Conservation (phyloP, 2,797 vertebrate genomes). For the Alosa sapidissima region DNA sequence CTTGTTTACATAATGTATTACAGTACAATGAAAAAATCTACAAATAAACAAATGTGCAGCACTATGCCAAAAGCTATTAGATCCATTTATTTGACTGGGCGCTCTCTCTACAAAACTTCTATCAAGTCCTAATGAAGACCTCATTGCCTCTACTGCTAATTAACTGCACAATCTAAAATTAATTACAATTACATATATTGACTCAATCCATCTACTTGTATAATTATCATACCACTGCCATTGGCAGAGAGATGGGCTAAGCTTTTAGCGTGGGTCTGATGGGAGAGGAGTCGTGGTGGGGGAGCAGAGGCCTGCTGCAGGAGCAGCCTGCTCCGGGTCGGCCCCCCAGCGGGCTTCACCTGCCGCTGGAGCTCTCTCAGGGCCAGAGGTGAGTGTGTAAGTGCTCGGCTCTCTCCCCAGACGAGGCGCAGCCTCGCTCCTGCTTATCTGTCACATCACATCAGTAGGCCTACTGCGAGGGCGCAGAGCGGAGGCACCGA, state of each 20-base stretch:
- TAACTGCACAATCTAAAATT: conserved; percentile 69
- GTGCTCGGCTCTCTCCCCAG: not conserved
- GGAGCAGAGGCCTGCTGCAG: not conserved
- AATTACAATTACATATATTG: conserved; percentile 75
- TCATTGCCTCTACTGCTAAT: conserved; percentile 73
- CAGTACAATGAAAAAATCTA: conserved; percentile 55
- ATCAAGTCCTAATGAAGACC: conserved; percentile 68
- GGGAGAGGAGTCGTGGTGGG: conserved; percentile 30
- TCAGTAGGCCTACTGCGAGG: not conserved
- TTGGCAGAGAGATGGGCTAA: conserved; percentile 60
- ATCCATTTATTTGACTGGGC: conserved; percentile 63
- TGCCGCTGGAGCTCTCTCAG: not conserved
- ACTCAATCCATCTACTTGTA: conserved; percentile 67
- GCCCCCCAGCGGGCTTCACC: not conserved
- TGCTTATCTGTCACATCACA: not conserved
- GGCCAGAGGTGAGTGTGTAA: conserved; percentile 1
- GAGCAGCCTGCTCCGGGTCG: not conserved
- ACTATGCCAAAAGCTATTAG: conserved; percentile 59
- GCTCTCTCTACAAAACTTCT: conserved; percentile 59
- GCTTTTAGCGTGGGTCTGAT: conserved; percentile 32
- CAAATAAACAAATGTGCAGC: conserved; percentile 55
- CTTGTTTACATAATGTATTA: conserved; percentile 35
- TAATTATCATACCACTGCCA: conserved; percentile 68
- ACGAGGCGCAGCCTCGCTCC: not conserved
- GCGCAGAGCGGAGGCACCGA: not conserved